Evolutionary conservation across 2,113 vertebrate species (phyloP).

Genomic region (Bothrops jararaca): DNA sequence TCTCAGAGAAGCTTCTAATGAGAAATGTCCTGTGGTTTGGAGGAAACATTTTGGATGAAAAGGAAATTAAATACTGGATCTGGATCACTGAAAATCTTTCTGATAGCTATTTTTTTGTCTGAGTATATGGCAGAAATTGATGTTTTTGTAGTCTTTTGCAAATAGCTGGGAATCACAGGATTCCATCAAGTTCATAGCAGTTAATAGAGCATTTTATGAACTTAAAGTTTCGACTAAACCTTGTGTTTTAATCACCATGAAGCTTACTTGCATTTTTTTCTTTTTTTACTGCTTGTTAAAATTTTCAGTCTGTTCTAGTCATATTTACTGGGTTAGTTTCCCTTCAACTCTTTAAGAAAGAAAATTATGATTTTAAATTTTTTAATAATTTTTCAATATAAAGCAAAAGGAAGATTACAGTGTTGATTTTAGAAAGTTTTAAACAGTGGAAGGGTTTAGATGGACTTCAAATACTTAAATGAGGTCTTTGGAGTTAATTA

Average conservation of each 20-base stretch:
- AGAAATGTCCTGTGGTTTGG: not conserved
- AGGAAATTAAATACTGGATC: not conserved
- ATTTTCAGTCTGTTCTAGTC: not conserved
- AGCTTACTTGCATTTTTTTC: not conserved
- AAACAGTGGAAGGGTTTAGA: not conserved
- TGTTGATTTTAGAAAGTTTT: not conserved
- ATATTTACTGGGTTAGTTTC: not conserved
- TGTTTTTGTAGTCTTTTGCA: not conserved
- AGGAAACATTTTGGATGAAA: not conserved
- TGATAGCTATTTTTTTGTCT: not conserved
- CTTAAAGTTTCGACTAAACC: not conserved
- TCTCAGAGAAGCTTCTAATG: not conserved
- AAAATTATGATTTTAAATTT: not conserved
- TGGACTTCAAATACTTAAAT: not conserved
- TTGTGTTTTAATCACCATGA: not conserved
- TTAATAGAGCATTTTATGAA: not conserved
- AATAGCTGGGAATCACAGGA: not conserved
- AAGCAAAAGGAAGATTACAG: not conserved
- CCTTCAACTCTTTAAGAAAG: not conserved
- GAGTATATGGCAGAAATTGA: not conserved
- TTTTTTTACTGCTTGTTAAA: not conserved
- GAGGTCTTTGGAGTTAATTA: not conserved
- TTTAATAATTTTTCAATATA: not conserved
- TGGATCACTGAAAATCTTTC: not conserved
- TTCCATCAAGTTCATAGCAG: not conserved